A percentile compares a stretch with the other conserved stretches of the same genome.
phyloP scores from a whole-genome alignment of 1,140 invertebrate species.

The Amyelois transitella region DNA sequence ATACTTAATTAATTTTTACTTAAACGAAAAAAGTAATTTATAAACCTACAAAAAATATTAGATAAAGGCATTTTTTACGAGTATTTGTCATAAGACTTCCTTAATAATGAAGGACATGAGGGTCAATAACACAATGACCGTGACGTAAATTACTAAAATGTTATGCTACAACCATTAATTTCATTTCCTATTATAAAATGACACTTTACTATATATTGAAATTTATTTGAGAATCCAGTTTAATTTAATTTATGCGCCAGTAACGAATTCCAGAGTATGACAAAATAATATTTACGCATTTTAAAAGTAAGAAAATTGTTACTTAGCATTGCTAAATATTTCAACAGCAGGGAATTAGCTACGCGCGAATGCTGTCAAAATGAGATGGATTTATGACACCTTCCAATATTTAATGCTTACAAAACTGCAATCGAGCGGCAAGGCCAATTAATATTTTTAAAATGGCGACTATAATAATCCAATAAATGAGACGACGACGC shows the following conservation, averaged over 20 bases:
- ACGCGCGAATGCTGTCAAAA: constrained; percentile 27
- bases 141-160: no score
- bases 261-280: not conserved
- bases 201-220: not conserved
- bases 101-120: no score
- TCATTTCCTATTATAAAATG: no score
- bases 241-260: not conserved
- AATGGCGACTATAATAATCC: constrained; percentile 25
- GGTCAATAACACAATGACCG: no score
- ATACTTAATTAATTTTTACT: no score
- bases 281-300: not conserved
- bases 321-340: not conserved
- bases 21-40: no score
- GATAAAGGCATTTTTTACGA: no score
- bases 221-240: not conserved
- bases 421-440: constrained; percentile 39
- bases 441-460: constrained; percentile 32
- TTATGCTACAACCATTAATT: no score
- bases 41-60: no score
- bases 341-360: not conserved
- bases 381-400: constrained; percentile 21
- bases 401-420: constrained; percentile 17
- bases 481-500: constrained; percentile 22
- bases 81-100: no score
- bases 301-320: not conserved